phyloP scores from a whole-genome alignment of 2,113 vertebrate genomes.

The Toxostoma redivivum region DNA sequence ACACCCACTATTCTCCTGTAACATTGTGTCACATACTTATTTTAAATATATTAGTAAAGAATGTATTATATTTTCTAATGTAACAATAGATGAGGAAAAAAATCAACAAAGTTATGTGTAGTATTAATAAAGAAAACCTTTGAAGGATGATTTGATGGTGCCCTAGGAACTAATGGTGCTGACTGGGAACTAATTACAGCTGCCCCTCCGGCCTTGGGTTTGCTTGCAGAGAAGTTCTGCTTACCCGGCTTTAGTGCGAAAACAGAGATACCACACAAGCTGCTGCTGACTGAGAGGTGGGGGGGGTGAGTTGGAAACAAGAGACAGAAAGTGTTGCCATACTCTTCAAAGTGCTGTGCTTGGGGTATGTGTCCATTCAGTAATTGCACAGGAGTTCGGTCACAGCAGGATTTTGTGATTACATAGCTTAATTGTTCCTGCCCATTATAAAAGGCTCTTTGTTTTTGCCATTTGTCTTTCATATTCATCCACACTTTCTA shows the following conservation, averaged over 20 bases:
- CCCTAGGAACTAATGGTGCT: background rate
- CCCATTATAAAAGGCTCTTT: background rate
- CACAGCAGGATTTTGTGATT: slow-evolving; percentile 17
- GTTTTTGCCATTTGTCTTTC: slow-evolving; percentile 44
- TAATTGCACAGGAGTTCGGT: background rate
- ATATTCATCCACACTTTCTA: background rate
- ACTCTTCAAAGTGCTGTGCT: background rate
- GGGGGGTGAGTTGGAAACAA: background rate
- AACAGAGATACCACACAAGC: background rate
- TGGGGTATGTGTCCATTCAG: background rate
- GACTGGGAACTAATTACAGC: background rate
- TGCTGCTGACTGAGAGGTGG: background rate
- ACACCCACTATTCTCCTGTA: background rate
- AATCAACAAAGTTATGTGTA: background rate
- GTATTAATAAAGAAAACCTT: background rate
- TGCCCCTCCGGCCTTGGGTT: background rate
- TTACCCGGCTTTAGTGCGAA: fast-evolving
- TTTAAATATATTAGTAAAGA: background rate
- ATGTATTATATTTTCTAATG: background rate
- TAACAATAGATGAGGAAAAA: background rate
- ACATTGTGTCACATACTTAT: background rate
- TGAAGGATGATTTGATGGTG: background rate
- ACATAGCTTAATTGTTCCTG: background rate
- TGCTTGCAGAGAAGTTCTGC: background rate
- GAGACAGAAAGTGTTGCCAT: background rate